These are phyloP conservation scores for Cherax quadricarinatus DNA, from an alignment of 1,140 invertebrate species.

Conservation along the genomic window DNA sequence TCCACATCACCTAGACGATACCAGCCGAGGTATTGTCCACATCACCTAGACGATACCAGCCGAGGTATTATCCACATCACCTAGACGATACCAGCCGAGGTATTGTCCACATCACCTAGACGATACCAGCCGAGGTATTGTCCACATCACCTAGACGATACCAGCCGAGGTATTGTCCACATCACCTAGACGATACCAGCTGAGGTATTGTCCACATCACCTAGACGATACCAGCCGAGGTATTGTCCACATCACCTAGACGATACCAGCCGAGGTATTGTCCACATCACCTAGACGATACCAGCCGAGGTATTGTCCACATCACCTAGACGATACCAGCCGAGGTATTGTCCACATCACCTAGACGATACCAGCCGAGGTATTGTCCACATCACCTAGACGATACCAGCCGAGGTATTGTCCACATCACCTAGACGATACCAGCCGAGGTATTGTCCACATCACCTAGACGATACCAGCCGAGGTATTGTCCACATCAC, in stretches of 20 bases:
- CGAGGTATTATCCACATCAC: conserved; percentile 45
- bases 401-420: conserved; percentile 45
- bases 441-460: conserved; percentile 38
- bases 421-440: conserved; percentile 53
- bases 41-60: conserved; percentile 49
- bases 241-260: conserved; percentile 50
- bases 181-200: conserved; percentile 49
- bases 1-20: conserved; percentile 53
- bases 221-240: conserved; percentile 42
- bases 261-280: conserved; percentile 45
- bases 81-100: conserved; percentile 42
- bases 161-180: conserved; percentile 38
- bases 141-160: conserved; percentile 53
- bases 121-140: conserved; percentile 45
- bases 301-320: conserved; percentile 38
- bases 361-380: conserved; percentile 42
- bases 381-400: conserved; percentile 50
- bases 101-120: conserved; percentile 50
- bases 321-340: conserved; percentile 49
- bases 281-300: conserved; percentile 53
- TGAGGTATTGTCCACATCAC: conserved; percentile 45
- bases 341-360: conserved; percentile 47
- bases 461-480: conserved; percentile 49
- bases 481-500: conserved; percentile 47
- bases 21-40: conserved; percentile 38